Evolutionary conservation across 2,888 invertebrate species (phyloP), one percentile per base, ranked within the genome.

Genomic region (Gryllus longicercus): DNA sequence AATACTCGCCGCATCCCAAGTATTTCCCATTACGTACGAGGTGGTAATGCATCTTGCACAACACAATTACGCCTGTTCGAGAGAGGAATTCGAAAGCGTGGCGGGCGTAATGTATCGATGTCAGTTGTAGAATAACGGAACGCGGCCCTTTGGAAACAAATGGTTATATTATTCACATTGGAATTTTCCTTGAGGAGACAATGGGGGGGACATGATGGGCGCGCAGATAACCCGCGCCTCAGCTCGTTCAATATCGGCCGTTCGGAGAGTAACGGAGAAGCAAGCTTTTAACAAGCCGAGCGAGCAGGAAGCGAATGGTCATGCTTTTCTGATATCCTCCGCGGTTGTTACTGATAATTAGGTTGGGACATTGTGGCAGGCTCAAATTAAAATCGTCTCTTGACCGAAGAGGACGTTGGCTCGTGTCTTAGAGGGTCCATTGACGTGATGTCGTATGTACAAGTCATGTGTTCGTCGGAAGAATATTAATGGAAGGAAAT

Each of bases 141-240:
- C 63, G n/a, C 14, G n/a, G 63, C 63, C 16, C 63, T 63, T 63
- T n/a, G 63, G 63, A 63, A 63, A 63, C 63, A 63, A 63, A 63
- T 63, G 63, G 63, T 63, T 63, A 63, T 63, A 63, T 63, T 63
- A 63, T 63, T 63, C 63, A 63, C 63, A 63, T 63, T 63, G 63
- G 63, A 63, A 63, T 63, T 63, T 63, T 63, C 63, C 63, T 63
- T 63, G 14, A 63, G 63, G 63, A 63, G 63, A 63, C 63, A 63
- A 63, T 63, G n/a, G 63, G n/a, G 63, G n/a, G n/a, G 63, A 63
- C n/a, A 63, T 63, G 63, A 63, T 63, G 63, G 63, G 16, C 63
- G 14, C 16, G 63, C n/a, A 63, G 63, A 63, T 63, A 63, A 63
- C 63, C 63, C 11, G 63, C 63, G 63, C 11, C n/a, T 63, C n/a